These are phyloP conservation scores for Cerastoderma edule DNA, from an alignment of 2,888 invertebrate genomes.

Conservation along the genomic window DNA sequence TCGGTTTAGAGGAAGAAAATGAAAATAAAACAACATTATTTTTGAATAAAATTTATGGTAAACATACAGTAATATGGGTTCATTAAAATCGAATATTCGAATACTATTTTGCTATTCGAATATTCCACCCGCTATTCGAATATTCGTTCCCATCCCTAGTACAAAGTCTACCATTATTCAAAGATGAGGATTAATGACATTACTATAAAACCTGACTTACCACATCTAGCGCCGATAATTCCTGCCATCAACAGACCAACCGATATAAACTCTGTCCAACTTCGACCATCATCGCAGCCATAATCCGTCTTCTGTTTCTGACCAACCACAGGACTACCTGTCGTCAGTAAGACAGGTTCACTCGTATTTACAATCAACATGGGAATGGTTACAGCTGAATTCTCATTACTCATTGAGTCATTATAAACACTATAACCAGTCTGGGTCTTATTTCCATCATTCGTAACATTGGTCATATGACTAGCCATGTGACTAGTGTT, in stretches of 20 bases:
- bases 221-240: slow-evolving; percentile 80
- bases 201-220: no score
- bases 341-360: background rate
- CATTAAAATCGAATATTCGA: no score
- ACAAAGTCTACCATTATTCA: no score
- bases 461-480: background rate
- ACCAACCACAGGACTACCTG: background rate
- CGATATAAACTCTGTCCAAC: slow-evolving; percentile 65
- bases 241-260: slow-evolving; percentile 79
- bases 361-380: background rate
- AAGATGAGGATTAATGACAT: no score
- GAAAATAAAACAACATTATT: no score
- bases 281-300: slow-evolving; percentile 5
- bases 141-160: no score
- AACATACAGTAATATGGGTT: no score
- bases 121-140: no score
- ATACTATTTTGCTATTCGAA: no score
- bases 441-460: background rate
- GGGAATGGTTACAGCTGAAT: background rate
- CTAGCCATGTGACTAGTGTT: background rate
- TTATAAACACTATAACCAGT: background rate
- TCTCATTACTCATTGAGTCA: background rate
- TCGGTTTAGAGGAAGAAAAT: no score
- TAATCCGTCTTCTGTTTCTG: slow-evolving; percentile 3
- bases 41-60: no score